phyloP scores from a whole-genome alignment of 2,113 vertebrate genomes.

The Rhodinocichla rosea region DNA sequence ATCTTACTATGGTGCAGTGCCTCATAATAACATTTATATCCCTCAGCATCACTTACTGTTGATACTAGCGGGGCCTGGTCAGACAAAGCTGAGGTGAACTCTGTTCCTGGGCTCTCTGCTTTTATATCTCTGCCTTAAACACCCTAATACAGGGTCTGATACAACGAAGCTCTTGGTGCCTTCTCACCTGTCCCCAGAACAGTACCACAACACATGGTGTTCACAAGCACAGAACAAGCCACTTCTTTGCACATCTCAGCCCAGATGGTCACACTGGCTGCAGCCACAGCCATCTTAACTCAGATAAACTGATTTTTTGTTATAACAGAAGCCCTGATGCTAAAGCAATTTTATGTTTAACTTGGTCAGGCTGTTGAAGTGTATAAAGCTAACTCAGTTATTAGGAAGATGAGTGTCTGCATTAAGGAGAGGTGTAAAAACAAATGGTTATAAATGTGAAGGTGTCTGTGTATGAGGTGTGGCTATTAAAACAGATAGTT shows the following conservation, averaged over 20 bases:
- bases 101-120: background rate
- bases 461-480: background rate
- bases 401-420: background rate
- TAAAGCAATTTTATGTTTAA: background rate
- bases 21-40: background rate
- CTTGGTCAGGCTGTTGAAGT: background rate
- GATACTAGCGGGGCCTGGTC: background rate
- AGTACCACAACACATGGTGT: background rate
- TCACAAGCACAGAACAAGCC: background rate
- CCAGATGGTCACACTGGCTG: background rate
- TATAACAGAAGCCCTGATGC: background rate
- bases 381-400: background rate
- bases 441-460: background rate
- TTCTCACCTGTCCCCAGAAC: background rate
- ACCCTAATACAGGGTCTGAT: rapidly evolving
- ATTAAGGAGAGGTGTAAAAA: background rate
- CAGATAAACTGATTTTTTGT: background rate
- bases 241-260: background rate
- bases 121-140: background rate
- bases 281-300: background rate
- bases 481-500: background rate
- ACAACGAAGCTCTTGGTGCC: background rate
- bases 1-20: background rate
- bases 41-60: background rate
- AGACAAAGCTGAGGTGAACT: background rate